Base-by-base conservation (phyloP, 2,888 invertebrate species). In the Tiliacea citrago region DNA sequence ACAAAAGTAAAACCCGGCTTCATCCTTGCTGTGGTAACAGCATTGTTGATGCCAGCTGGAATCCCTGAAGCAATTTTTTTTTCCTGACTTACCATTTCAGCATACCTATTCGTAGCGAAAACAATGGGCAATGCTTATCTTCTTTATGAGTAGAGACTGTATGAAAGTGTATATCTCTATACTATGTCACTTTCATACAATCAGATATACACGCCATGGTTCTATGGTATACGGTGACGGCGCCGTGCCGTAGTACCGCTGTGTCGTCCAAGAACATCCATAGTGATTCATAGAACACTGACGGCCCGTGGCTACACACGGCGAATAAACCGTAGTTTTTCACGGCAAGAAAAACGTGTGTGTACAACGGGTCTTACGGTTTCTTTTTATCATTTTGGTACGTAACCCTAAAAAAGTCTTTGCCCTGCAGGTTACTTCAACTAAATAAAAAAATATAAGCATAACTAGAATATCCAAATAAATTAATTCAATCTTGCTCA, bases 1-100 rank as follows among this genome's bases (percentile, higher is more conserved):
- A 61, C n/a, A 13, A 75, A 58, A 39, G 53, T 39, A 53, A 75
- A 29, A 42, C n/a, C 55, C 39, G 49, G 24, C 35, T 60, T 49
- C 42, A 65, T 1, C 53, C 45, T 12, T 49, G 45, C 66, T 55
- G 55, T 55, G 49, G 76, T 55, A 45, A 49, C 65, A 66, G 53
- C 35, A 29, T 61, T 77, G 77, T 35, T 45, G 39, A 18, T 75
- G 81, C 81, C 75, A 77, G 75, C 45, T 51, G 18, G 75, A 81
- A 81, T 57, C 6, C 75, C 53, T 2, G 21, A 61, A 71, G 61
- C 16, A 42, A 42, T 47, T 61, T 72, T 76, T 60, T 51, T 16
- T 35, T n/a, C 2, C 16, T 18, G n/a, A 55, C 45, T 39, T n/a
- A 39, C 6, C 12, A 49, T n/a, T 58, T 58, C n/a, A n/a, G n/a